Base-by-base conservation (phyloP, 2,888 invertebrate species). In the Torymus tubicola region DNA sequence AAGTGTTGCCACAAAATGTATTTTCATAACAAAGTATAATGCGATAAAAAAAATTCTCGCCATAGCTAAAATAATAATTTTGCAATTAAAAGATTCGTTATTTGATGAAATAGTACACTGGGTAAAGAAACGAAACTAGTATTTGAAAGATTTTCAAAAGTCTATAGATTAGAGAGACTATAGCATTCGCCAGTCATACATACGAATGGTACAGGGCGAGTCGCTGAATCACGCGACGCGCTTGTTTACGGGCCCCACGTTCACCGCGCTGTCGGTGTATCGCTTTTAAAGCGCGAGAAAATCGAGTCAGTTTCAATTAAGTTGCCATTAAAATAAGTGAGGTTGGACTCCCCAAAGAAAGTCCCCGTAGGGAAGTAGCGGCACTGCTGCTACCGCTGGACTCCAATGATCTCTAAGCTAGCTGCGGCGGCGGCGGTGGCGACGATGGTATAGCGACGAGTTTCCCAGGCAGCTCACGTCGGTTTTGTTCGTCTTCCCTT, bases 251-350 rank as follows among this genome's bases (percentile, higher is more conserved):
- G 50, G 2, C 2, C 4, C 31, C 31, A 8, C 31, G 31, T 5
- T 31, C 31, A 0, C 4, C 21, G 60, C 58, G 67, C 67, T 67
- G 21, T 18, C 3, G 42, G 60, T 5, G 67, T 58, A 67, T 67
- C n/a, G 65, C 60, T 67, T 72, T 72, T 65, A 78, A 67, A 67
- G 73, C 21, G 55, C 67, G 58, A 0, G 63, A n/a, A 31, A 61
- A 75, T 80, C 67, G 70, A 60, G 60, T 80, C 50, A 13, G 63
- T 71, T 80, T 76, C 75, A 80, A 80, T 80, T 76, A 80, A 80
- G 67, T 80, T 68, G 72, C 76, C 65, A 76, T 80, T 80, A 80
- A 80, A 72, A 80, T 80, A 76, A 76, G 80, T 76, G 76, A 76
- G 42, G 31, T 57, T 18, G 12, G 4, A 55, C n/a, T 4, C 42